Percentiles rank a stretch among this genome's conserved stretches.
These are phyloP conservation scores for Acromyrmex echinatior DNA, from an alignment of 1,140 invertebrate species.

Conservation along the genomic window DNA sequence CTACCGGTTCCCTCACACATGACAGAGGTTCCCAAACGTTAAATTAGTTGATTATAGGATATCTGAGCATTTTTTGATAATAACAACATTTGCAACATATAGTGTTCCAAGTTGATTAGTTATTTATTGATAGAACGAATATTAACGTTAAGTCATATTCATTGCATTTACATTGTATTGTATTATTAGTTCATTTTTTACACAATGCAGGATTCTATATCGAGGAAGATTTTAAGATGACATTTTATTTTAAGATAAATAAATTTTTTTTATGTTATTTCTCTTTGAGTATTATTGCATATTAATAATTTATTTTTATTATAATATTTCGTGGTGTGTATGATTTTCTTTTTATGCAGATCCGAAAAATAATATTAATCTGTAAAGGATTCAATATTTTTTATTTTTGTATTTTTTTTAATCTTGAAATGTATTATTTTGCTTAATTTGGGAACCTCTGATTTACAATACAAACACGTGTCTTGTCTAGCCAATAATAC, in stretches of 20 bases:
- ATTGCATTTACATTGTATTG: background rate
- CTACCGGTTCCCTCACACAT: slow-evolving; percentile 30
- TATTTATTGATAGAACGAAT: background rate
- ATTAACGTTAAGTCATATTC: background rate
- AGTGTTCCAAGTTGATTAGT: background rate
- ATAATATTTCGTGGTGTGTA: background rate
- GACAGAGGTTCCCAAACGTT: slow-evolving; percentile 34
- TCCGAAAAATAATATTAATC: no score
- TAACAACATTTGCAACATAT: background rate
- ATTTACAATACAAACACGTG: background rate
- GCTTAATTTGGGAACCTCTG: slow-evolving; percentile 13
- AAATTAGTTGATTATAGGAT: background rate
- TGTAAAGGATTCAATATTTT: background rate
- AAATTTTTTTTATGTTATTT: background rate
- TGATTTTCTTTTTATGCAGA: background rate
- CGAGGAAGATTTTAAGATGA: background rate
- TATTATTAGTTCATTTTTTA: background rate
- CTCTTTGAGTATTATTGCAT: background rate
- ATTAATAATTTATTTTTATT: slow-evolving; percentile 1
- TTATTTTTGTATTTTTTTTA: background rate
- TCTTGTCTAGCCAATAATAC: background rate
- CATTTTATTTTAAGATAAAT: background rate
- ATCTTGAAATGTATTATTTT: background rate
- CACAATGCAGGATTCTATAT: background rate
- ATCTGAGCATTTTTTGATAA: background rate